phyloP scores from a whole-genome alignment of 2,797 vertebrate species.

The Acipenser ruthenus region DNA sequence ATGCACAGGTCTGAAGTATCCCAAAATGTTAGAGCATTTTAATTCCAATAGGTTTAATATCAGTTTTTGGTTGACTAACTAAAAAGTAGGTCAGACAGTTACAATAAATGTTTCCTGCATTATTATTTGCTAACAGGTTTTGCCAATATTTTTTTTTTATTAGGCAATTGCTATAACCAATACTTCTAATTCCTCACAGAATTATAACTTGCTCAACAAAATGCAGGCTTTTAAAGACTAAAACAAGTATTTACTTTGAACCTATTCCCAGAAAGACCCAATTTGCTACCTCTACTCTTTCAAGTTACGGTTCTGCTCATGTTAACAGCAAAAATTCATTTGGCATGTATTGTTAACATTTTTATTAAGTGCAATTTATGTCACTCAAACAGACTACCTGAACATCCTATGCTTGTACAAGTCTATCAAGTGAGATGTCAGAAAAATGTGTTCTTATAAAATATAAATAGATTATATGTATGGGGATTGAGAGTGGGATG shows the following conservation, averaged over 20 bases:
- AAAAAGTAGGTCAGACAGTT: slow-evolving; percentile 21
- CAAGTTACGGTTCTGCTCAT: slow-evolving; percentile 48
- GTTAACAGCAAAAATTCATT: slow-evolving; percentile 89
- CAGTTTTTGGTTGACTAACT: slow-evolving; percentile 27
- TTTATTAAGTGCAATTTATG: slow-evolving; percentile 88
- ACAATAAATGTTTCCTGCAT: slow-evolving; percentile 31
- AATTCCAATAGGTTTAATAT: too few species aligned
- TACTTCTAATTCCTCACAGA: slow-evolving; percentile 22
- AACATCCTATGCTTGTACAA: slow-evolving; percentile 75
- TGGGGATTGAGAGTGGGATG: slow-evolving; percentile 64
- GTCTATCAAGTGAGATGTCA: slow-evolving; percentile 88
- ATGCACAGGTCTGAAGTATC: too few species aligned
- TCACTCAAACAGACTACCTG: slow-evolving; percentile 68
- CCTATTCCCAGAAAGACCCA: slow-evolving; percentile 52
- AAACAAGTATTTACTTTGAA: background rate
- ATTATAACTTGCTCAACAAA: slow-evolving; percentile 21
- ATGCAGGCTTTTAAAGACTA: slow-evolving; percentile 43
- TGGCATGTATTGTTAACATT: slow-evolving; percentile 82
- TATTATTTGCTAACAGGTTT: slow-evolving; percentile 14
- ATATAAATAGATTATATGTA: slow-evolving; percentile 75
- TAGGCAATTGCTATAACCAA: slow-evolving; percentile 13
- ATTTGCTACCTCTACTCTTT: slow-evolving; percentile 45
- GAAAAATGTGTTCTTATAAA: slow-evolving; percentile 90
- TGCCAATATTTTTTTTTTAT: slow-evolving; percentile 22
- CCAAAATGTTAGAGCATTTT: too few species aligned